phyloP scores from a whole-genome alignment of 1,140 invertebrate genomes.

The Drosophila mojavensis region DNA sequence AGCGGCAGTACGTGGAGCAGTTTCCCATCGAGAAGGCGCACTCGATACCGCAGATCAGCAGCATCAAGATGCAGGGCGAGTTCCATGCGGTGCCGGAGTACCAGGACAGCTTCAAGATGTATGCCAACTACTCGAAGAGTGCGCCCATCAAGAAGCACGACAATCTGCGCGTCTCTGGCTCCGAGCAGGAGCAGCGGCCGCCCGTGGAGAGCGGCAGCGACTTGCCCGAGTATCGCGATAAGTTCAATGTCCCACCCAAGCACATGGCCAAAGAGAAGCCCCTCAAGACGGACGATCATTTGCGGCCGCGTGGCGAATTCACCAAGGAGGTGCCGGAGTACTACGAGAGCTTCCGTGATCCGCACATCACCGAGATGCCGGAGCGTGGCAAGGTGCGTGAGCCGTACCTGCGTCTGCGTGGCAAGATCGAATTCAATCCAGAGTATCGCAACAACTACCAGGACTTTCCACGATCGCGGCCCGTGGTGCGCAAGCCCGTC shows the following conservation, averaged over 20 bases:
- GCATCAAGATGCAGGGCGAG: slow-evolving; percentile 76
- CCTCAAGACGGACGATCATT: slow-evolving; percentile 74
- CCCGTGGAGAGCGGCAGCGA: slow-evolving; percentile 21
- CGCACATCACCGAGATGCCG: slow-evolving; percentile 78
- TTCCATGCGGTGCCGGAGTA: slow-evolving; percentile 79
- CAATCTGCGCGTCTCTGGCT: slow-evolving; percentile 73
- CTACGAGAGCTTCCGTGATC: slow-evolving; percentile 83
- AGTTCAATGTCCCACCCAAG: slow-evolving; percentile 76
- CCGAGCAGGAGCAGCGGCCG: slow-evolving; percentile 38
- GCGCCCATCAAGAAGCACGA: slow-evolving; percentile 80
- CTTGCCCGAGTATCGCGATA: slow-evolving; percentile 75
- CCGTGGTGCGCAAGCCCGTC: slow-evolving; percentile 74
- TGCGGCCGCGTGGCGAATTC: slow-evolving; percentile 74
- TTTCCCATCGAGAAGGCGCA: slow-evolving; percentile 78
- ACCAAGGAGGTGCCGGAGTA: slow-evolving; percentile 81
- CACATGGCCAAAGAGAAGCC: slow-evolving; percentile 70
- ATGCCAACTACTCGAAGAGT: slow-evolving; percentile 79
- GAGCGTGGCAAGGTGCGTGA: slow-evolving; percentile 78
- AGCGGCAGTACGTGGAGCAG: slow-evolving; percentile 72
- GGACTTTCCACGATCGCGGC: slow-evolving; percentile 78
- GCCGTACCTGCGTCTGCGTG: slow-evolving; percentile 72
- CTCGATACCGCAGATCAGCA: slow-evolving; percentile 80
- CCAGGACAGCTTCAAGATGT: slow-evolving; percentile 79
- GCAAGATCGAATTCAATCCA: slow-evolving; percentile 83
- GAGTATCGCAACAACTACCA: slow-evolving; percentile 80